Conservation (phyloP, 2,888 invertebrate genomes). For the Halocaridina rubra region DNA sequence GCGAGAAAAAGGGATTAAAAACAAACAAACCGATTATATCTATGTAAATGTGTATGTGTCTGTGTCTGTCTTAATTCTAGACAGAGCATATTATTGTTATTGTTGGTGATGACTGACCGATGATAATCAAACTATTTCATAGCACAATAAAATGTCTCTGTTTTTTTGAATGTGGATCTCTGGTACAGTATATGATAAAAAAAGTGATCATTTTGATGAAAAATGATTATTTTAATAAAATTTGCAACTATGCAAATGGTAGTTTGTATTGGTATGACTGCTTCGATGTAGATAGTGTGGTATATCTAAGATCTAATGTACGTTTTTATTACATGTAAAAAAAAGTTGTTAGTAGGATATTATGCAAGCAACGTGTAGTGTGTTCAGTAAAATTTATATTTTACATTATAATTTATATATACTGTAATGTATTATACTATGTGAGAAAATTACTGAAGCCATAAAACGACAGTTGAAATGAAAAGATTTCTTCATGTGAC, state of each 20-base stretch:
- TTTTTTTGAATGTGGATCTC: constrained; percentile 18
- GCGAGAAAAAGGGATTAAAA: too few species aligned
- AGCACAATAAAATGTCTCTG: constrained; percentile 6
- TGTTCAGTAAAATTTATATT: constrained; percentile 21
- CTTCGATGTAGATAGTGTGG: constrained; percentile 37
- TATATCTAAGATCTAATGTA: constrained; percentile 23
- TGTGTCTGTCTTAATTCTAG: constrained; percentile 3
- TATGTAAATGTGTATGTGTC: constrained; percentile 17
- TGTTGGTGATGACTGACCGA: constrained; percentile 1
- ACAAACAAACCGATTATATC: neutral
- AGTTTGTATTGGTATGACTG: constrained; percentile 36
- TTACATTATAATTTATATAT: constrained; percentile 40
- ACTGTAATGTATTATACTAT: neutral
- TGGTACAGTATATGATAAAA: constrained; percentile 26
- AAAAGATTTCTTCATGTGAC: neutral
- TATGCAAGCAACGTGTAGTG: constrained; percentile 23
- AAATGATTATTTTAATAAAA: constrained; percentile 31
- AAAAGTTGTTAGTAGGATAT: constrained; percentile 27
- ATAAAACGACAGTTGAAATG: neutral
- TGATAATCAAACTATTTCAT: constrained; percentile 28
- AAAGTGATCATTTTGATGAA: constrained; percentile 13
- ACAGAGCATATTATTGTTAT: too few species aligned
- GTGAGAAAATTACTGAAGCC: constrained; percentile 1
- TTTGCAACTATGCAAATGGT: constrained; percentile 41
- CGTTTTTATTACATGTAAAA: constrained; percentile 42